These are phyloP conservation scores for Philereme transversata DNA, from an alignment of 2,888 invertebrate species.

Conservation along the genomic window DNA sequence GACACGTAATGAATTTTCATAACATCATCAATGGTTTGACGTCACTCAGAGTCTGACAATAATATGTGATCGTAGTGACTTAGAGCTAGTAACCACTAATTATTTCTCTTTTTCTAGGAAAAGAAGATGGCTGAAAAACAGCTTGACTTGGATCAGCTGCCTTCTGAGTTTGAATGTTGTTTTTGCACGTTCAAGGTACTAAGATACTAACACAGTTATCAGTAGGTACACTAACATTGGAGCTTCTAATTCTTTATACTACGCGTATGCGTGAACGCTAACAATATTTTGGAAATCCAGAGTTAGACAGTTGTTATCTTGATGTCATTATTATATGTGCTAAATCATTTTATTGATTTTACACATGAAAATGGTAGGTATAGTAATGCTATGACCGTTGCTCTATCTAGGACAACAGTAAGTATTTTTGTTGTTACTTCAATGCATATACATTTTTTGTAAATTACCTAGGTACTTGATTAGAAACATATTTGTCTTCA, in stretches of 20 bases:
- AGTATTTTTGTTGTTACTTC: no score
- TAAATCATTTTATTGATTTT: not conserved
- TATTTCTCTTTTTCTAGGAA: conserved; percentile 83
- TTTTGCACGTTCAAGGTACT: conserved; percentile 97
- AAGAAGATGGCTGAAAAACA: conserved; percentile 89
- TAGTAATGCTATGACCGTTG: conserved; percentile 12
- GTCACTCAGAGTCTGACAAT: conserved; percentile 10
- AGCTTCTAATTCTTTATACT: not conserved
- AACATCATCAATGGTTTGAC: conserved; percentile 30
- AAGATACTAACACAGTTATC: conserved; percentile 71
- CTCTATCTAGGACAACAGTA: not conserved
- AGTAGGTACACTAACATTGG: conserved; percentile 10
- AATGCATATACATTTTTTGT: no score
- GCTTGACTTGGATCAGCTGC: conserved; percentile 94
- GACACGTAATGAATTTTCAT: conserved; percentile 12
- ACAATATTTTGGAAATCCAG: conserved; percentile 1
- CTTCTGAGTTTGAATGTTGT: conserved; percentile 98
- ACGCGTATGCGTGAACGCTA: not conserved
- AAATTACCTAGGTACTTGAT: no score
- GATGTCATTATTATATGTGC: not conserved
- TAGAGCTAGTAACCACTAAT: conserved; percentile 54
- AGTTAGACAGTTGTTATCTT: not conserved
- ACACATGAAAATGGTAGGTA: not conserved
- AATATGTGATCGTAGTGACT: conserved; percentile 11
- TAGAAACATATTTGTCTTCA: no score